phyloP scores from a whole-genome alignment of 2,888 invertebrate species.

The Cordilura impudica region DNA sequence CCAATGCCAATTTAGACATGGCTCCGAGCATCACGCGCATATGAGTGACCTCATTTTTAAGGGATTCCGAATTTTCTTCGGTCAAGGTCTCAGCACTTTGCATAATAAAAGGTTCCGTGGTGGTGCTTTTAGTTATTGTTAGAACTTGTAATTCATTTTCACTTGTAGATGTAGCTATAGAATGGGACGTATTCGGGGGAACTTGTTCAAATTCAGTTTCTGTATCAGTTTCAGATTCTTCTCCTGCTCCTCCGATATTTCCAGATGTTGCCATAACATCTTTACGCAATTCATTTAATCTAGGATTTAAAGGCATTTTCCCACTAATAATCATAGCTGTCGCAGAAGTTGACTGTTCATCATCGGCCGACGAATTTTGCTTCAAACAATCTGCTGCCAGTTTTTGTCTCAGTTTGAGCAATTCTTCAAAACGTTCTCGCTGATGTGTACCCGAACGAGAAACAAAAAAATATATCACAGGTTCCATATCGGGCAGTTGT shows the following conservation, averaged over 20 bases:
- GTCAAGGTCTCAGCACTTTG: slow-evolving; percentile 75
- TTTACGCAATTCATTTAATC: slow-evolving; percentile 64
- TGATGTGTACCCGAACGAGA: slow-evolving; percentile 77
- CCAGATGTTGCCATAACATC: slow-evolving; percentile 4
- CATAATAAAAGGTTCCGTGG: slow-evolving; percentile 71
- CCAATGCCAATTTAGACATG: slow-evolving; percentile 80
- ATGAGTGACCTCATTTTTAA: slow-evolving; percentile 83
- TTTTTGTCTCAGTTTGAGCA: slow-evolving; percentile 59
- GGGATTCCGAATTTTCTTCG: slow-evolving; percentile 82
- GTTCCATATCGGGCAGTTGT: slow-evolving; percentile 84
- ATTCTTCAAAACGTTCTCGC: slow-evolving; percentile 62
- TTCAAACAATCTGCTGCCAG: slow-evolving; percentile 27
- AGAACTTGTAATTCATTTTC: slow-evolving; percentile 62
- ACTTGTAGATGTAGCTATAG: slow-evolving; percentile 71
- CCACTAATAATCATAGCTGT: slow-evolving; percentile 36
- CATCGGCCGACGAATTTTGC: slow-evolving; percentile 20
- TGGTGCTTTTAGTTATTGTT: slow-evolving; percentile 70
- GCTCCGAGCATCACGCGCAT: slow-evolving; percentile 80
- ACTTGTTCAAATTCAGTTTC: slow-evolving; percentile 89
- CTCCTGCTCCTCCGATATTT: slow-evolving; percentile 78
- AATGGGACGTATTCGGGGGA: slow-evolving; percentile 75
- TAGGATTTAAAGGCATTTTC: slow-evolving; percentile 58
- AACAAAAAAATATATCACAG: slow-evolving; percentile 85
- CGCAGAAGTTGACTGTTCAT: slow-evolving; percentile 1
- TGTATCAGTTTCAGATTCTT: slow-evolving; percentile 89